Percentiles rank a stretch among this genome's conserved stretches.
Conservation (phyloP, 2,797 vertebrate species). For the Pseudopleuronectes americanus region DNA sequence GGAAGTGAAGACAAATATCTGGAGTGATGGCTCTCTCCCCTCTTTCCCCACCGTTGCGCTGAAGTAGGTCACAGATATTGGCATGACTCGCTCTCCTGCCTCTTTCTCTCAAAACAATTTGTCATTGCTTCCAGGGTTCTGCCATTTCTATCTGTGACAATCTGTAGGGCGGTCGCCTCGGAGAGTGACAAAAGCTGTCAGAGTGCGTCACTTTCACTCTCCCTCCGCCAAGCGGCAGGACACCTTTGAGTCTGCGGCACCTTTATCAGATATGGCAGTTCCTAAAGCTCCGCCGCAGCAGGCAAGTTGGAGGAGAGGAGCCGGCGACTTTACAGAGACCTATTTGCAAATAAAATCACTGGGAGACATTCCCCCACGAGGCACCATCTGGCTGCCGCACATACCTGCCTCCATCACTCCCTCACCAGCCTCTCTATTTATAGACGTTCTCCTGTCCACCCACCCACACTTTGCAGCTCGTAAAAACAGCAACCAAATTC, state of each 20-base stretch:
- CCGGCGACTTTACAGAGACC: slow-evolving; percentile 72
- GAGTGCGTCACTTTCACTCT: slow-evolving; percentile 75
- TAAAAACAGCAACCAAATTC: slow-evolving; percentile 71
- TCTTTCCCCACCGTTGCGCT: slow-evolving; percentile 20
- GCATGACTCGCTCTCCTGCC: slow-evolving; percentile 54
- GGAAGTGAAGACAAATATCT: slow-evolving; percentile 43
- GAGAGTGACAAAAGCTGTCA: slow-evolving; percentile 83
- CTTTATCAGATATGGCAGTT: slow-evolving; percentile 81
- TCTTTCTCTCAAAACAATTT: slow-evolving; percentile 75
- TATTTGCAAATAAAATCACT: slow-evolving; percentile 84
- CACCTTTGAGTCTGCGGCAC: slow-evolving; percentile 74
- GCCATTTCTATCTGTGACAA: slow-evolving; percentile 78
- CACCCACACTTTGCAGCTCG: slow-evolving; percentile 58
- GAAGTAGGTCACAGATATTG: slow-evolving; percentile 70
- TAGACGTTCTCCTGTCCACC: slow-evolving; percentile 62
- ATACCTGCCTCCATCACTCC: slow-evolving; percentile 75
- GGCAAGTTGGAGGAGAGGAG: slow-evolving; percentile 67
- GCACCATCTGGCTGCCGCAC: slow-evolving; percentile 80
- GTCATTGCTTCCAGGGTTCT: slow-evolving; percentile 75
- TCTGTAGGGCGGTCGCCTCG: slow-evolving; percentile 73
- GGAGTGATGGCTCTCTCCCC: slow-evolving; percentile 41
- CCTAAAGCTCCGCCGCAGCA: slow-evolving; percentile 73
- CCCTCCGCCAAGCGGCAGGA: slow-evolving; percentile 66
- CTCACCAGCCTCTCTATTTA: slow-evolving; percentile 66
- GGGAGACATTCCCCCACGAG: slow-evolving; percentile 79